A percentile compares a stretch with the other conserved stretches of the same genome.
Conservation (phyloP, 2,797 vertebrate species). For the Pseudocheirus occidentalis region DNA sequence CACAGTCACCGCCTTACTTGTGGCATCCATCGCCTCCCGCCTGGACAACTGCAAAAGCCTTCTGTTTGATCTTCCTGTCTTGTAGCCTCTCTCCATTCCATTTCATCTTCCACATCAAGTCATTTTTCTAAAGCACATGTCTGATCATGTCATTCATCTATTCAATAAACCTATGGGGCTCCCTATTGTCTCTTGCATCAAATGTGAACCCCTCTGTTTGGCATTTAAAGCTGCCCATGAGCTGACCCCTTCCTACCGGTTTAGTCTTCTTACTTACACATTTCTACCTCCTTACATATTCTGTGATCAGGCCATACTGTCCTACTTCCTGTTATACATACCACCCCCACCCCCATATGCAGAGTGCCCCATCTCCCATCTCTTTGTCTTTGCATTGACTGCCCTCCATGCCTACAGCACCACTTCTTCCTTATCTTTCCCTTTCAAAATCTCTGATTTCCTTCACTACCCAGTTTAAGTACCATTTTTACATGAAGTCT, state of each 20-base stretch:
- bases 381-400: neutral
- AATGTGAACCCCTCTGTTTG: neutral
- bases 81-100: neutral
- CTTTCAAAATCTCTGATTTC: neutral
- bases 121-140: neutral
- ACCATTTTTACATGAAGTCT: neutral
- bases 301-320: neutral
- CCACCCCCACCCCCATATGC: too few relatives aligned
- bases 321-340: too few relatives aligned
- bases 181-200: neutral
- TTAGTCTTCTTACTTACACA: neutral
- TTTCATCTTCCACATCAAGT: neutral
- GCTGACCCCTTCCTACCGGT: neutral
- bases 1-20: neutral
- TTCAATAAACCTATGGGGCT: neutral
- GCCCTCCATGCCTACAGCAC: neutral
- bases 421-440: neutral
- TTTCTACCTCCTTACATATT: neutral
- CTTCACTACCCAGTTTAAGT: neutral
- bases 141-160: neutral
- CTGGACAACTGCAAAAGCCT: neutral
- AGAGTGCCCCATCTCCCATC: neutral
- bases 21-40: neutral
- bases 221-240: neutral
- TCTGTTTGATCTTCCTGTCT: neutral